Conservation (phyloP, 2,888 invertebrate genomes). For the Apodemia mormo region DNA sequence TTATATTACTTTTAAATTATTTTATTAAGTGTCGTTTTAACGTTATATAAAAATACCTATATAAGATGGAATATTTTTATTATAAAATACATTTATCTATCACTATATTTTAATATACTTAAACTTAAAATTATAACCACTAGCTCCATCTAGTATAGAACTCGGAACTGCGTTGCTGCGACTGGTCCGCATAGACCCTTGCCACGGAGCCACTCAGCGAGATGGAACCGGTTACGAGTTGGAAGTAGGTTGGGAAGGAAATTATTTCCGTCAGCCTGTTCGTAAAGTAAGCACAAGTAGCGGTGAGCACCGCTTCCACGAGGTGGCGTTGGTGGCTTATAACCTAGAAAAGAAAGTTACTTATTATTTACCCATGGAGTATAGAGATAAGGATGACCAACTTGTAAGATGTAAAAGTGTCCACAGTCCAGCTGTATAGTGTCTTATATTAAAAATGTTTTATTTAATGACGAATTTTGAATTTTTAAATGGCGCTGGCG, state of each 20-base stretch:
- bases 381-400: no score
- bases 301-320: slow-evolving; percentile 70
- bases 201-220: slow-evolving; percentile 66
- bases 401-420: no score
- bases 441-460: no score
- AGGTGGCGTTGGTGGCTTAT: slow-evolving; percentile 73
- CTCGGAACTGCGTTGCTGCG: slow-evolving; percentile 63
- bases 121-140: slow-evolving; percentile 14
- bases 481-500: no score
- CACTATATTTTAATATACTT: background rate
- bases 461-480: no score
- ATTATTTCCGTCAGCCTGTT: slow-evolving; percentile 71
- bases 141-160: slow-evolving; percentile 65
- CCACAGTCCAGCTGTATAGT: no score
- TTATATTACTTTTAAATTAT: no score
- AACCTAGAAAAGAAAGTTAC: slow-evolving; percentile 49
- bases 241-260: slow-evolving; percentile 64
- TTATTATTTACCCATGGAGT: no score
- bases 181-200: slow-evolving; percentile 71
- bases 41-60: no score
- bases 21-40: no score
- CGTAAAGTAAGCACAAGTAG: slow-evolving; percentile 67
- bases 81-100: no score
- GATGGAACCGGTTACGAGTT: slow-evolving; percentile 57
- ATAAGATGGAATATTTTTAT: no score